Evolutionary conservation across 2,888 invertebrate species (phyloP), one percentile per base, ranked within the genome.

Genomic region (Gari tellinella): DNA sequence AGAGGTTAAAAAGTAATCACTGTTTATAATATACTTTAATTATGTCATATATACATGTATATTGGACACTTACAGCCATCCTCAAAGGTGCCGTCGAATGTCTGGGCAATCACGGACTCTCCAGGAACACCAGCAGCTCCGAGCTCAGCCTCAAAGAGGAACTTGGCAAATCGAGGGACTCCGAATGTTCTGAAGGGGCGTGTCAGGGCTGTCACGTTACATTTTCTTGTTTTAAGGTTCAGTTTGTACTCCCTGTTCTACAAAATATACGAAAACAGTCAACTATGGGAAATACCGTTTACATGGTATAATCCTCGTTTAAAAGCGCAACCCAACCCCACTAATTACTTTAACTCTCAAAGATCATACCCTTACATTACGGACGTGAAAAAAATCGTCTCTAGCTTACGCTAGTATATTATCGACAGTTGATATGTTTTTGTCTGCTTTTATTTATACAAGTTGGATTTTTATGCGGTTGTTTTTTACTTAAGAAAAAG

Each of bases 221-320:
- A 88, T 65, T 78, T 53, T n/a, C 60, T 75, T 14, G 82, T 82
- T 58, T 75, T 80, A 68, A 88, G 63, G 72, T 86, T 81, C 7
- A 86, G 49, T 46, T 63, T 64, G 82, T 88, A 88, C 60, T 86
- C 83, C n/a, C 80, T 68, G 56, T 74, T 68, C 88, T 88, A 55
- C 31, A 69, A 68, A 17, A 26, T 31, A 19, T 23, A 7, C 14
- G 14, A 23, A 5, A 40, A 40, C 38, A 49, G 15, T 23, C 5
- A 49, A 4, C 4, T 31, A 31, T 31, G 31, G 14, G 14, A 12
- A 40, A 12, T 40, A 40, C 14, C n/a, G n/a, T n/a, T n/a, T n/a
- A n/a, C n/a, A n/a, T n/a, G n/a, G n/a, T n/a, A n/a, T n/a, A n/a
- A n/a, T n/a, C n/a, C n/a, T n/a, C n/a, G n/a, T n/a, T n/a, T n/a